Evolutionary conservation across 2,113 vertebrate genomes (phyloP), one percentile per base, ranked within the genome.

Genomic region (Amphiprion ocellaris): DNA sequence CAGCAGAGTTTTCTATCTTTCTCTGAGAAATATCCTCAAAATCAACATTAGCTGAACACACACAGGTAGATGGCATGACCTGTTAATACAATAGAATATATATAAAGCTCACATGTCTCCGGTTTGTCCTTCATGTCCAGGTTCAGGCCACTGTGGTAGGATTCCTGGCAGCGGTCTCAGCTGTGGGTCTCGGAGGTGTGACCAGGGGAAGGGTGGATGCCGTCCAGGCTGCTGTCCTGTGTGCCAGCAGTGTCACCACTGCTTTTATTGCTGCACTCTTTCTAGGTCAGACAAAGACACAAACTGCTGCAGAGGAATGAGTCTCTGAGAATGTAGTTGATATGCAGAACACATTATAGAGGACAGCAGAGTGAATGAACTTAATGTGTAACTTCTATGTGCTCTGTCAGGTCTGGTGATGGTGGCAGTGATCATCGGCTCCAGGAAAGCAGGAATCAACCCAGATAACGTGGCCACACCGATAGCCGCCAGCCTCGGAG

Each of bases 401-500:
- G 59, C 0, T 24, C 2, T 26, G 37, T 33, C 81, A 99, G 97
- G 97, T 77, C 69, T 97, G 83, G 93, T 98, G 87, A 97, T 97
- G 97, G 94, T 97, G 58, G 96, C 94, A 0, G 95, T 98, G 46
- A 96, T 98, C 71, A 90, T 96, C 0, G 93, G 95, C 61, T 96
- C 98, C 33, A 95, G 95, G 73, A 97, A 95, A 76, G 75, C 97
- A 21, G 95, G 97, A 64, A 94, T 99, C 85, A 99, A 98, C 89
- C 98, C 98, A 0, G 98, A 99, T 77, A 99, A 99, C 4, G 94
- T 99, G 0, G 97, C 97, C 64, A 98, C 97, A 0, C 97, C 97
- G 44, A 96, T 99, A 23, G 97, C 97, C 0, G 97, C 97, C 14
- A 97, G 97, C 90, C 96, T 99, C 0, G 97, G 98, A 24, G 97